Evolutionary conservation across 2,888 invertebrate species (phyloP).

Genomic region (Apodemia duryi): DNA sequence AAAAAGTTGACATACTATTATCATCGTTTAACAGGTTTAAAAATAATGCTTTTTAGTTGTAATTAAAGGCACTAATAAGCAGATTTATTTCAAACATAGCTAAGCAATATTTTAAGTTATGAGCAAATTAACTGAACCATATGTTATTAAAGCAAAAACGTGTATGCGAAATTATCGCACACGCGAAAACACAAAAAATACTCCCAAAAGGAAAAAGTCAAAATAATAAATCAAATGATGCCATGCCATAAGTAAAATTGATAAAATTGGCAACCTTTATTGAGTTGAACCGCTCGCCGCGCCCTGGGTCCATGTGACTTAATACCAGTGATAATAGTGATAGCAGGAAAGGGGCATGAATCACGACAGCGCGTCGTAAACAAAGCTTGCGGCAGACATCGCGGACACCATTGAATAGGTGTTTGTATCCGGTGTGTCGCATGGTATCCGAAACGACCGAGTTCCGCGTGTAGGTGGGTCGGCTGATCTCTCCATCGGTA

Average conservation of each 20-base stretch:
- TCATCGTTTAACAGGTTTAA: neutral
- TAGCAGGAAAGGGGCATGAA: slow-evolving; percentile 27
- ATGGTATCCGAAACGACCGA: slow-evolving; percentile 39
- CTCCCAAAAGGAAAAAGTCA: slow-evolving; percentile 12
- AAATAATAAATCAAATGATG: slow-evolving; percentile 10
- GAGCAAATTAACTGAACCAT: neutral
- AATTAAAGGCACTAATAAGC: neutral
- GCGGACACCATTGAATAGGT: slow-evolving; percentile 28
- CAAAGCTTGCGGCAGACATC: slow-evolving; percentile 29
- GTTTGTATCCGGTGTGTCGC: slow-evolving; percentile 27
- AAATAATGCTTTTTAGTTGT: no score
- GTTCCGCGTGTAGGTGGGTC: slow-evolving; percentile 55
- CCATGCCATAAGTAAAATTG: slow-evolving; percentile 21
- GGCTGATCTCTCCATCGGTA: slow-evolving; percentile 61
- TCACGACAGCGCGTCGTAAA: slow-evolving; percentile 25
- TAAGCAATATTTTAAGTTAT: neutral
- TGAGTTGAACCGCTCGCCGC: slow-evolving; percentile 22
- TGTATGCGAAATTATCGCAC: neutral
- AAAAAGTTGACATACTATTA: neutral
- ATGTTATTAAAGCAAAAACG: neutral
- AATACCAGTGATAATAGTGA: slow-evolving; percentile 26
- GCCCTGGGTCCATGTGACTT: slow-evolving; percentile 21
- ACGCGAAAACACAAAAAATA: neutral
- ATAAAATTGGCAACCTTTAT: slow-evolving; percentile 28
- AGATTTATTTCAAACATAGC: neutral